These are phyloP conservation scores for Bemisia tabaci DNA, from an alignment of 1,140 invertebrate species.

Conservation along the genomic window DNA sequence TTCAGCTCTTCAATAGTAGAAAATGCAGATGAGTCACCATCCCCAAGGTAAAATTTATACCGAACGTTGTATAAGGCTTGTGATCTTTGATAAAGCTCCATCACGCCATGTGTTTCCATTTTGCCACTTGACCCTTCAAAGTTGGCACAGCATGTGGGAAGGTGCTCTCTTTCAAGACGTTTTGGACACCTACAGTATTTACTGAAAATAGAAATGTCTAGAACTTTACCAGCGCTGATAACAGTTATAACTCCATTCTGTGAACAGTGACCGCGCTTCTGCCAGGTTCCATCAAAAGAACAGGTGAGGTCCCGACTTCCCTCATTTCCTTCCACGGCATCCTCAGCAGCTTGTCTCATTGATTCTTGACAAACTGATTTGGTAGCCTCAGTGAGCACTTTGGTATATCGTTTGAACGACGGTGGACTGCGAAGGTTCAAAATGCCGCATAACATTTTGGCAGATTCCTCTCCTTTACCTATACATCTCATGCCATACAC, in stretches of 20 bases:
- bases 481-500: constrained; percentile 10
- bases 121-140: background rate
- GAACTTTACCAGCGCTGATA: constrained; percentile 15
- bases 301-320: constrained; percentile 11
- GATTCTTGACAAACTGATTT: background rate
- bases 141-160: background rate
- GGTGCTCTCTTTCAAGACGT: background rate
- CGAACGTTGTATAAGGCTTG: background rate
- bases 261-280: constrained; percentile 18
- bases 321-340: constrained; percentile 10
- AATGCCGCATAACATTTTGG: constrained; percentile 8
- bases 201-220: constrained; percentile 1
- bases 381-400: background rate
- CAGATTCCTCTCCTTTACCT: constrained; percentile 7
- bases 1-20: background rate
- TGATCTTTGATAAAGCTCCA: background rate
- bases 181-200: background rate
- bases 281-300: constrained; percentile 19
- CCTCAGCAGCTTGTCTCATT: constrained; percentile 11
- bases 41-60: background rate
- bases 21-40: background rate
- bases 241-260: constrained; percentile 15
- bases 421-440: constrained; percentile 6
- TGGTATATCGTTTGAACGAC: background rate
- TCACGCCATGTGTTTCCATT: background rate